Conservation (phyloP, 53 echinoderm and acorn worm genomes). For the Hippasteria phrygiana region DNA sequence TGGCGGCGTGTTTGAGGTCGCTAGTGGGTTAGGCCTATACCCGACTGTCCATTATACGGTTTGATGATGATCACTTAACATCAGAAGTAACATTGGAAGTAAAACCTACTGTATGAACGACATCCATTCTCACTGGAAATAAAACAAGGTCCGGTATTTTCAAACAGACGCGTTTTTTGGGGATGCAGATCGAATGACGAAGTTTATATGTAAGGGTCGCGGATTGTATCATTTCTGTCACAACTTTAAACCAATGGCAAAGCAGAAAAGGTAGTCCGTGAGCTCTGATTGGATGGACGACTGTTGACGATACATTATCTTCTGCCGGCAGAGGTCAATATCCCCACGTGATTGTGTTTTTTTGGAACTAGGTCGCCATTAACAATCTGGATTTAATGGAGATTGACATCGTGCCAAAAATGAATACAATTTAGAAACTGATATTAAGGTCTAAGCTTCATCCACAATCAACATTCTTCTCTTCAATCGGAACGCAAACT, state of each 20-base stretch:
- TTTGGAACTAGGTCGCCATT: background rate
- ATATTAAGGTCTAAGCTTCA: background rate
- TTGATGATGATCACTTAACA: too few relatives aligned
- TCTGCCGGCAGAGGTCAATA: background rate
- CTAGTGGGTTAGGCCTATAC: background rate
- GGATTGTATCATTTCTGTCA: background rate
- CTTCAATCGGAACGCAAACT: slow-evolving; percentile 1
- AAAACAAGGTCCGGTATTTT: too few relatives aligned
- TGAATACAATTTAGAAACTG: slow-evolving; percentile 38
- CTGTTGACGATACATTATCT: background rate
- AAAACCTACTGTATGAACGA: too few relatives aligned
- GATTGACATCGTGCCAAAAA: slow-evolving; percentile 22
- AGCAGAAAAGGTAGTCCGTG: background rate
- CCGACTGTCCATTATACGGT: background rate
- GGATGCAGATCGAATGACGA: too few relatives aligned
- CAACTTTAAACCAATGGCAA: slow-evolving; percentile 4
- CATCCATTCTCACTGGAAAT: too few relatives aligned
- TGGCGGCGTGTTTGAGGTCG: background rate
- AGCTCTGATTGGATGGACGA: background rate
- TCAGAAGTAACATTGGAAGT: too few relatives aligned
- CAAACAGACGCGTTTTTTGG: too few relatives aligned
- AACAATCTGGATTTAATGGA: background rate
- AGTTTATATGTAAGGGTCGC: background rate
- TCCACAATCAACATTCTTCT: slow-evolving; percentile 23
- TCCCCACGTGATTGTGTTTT: background rate